Evolutionary conservation across 2,113 vertebrate species (phyloP), one percentile per base, ranked within the genome.

Genomic region (Callipepla californica): DNA sequence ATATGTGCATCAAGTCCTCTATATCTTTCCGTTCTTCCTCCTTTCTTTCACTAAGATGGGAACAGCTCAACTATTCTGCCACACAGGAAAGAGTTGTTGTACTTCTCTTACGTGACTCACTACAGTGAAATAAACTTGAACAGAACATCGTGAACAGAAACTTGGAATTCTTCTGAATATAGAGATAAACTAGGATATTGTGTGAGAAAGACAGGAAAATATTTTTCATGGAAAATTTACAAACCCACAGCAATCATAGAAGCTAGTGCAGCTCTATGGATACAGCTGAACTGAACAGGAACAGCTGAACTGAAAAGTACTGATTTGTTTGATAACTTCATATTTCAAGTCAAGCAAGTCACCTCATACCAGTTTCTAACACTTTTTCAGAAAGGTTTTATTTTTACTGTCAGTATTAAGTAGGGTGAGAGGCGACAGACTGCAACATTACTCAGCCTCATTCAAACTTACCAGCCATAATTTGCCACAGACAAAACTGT

Each of bases 381-480:
- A 55, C 44, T 38, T 87, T 55, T 89, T 2, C 74, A 89, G 50
- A 36, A 59, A 87, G 12, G 7, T 81, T 81, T 84, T 91, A 42
- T 80, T 86, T 96, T 87, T 6, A 59, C 55, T 90, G 63, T 88
- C 69, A 86, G 84, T 34, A 28, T 44, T 57, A 66, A 42, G 25
- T 55, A 61, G 58, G 55, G 81, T 80, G 89, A 91, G 66, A 90
- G 66, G 75, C 61, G 66, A 96, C 28, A 91, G 87, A 85, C 0
- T 88, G 36, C 84, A 89, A 50, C 50, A 62, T 86, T 92, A 89
- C 53, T 89, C 76, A 86, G 69, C 40, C 61, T 84, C 81, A 72
- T 87, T 90, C 68, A 73, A 70, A 63, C 16, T 34, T 82, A 47
- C 48, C 79, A 80, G 74, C 36, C 72, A 95, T 73, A 89, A 73